Conservation (phyloP, 2,113 vertebrate species). For the Neofelis nebulosa region DNA sequence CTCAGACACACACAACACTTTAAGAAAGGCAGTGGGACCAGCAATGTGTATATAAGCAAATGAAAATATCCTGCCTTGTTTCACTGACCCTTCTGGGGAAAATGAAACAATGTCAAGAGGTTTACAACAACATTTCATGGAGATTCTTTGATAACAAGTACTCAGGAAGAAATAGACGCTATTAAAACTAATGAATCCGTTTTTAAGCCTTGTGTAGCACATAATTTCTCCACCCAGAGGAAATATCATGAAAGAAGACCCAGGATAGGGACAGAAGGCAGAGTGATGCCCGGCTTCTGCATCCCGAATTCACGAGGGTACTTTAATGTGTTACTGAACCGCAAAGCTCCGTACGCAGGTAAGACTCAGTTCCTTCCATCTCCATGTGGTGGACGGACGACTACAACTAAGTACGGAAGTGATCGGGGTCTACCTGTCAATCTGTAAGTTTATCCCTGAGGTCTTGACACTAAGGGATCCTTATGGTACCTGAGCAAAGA, state of each 20-base stretch:
- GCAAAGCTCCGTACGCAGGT: background rate
- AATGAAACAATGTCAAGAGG: background rate
- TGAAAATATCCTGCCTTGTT: background rate
- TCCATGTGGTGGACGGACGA: background rate
- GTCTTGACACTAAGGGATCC: background rate
- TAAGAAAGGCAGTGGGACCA: background rate
- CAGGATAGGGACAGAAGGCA: background rate
- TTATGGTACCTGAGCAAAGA: accelerated
- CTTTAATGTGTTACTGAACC: background rate
- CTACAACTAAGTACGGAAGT: background rate
- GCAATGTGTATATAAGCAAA: background rate
- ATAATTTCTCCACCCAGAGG: background rate
- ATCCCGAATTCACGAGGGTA: background rate
- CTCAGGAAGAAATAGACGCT: background rate
- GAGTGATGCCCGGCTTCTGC: background rate
- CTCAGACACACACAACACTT: background rate
- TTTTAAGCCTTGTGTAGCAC: background rate
- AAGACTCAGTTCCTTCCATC: background rate
- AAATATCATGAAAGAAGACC: background rate
- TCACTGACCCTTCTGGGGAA: background rate
- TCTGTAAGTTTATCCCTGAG: background rate
- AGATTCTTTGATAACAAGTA: background rate
- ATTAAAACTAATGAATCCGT: background rate
- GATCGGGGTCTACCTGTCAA: background rate
- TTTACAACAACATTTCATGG: background rate